Evolutionary conservation across 2,888 invertebrate genomes (phyloP), one percentile per base, ranked within the genome.

Genomic region (Eilema sororculum): DNA sequence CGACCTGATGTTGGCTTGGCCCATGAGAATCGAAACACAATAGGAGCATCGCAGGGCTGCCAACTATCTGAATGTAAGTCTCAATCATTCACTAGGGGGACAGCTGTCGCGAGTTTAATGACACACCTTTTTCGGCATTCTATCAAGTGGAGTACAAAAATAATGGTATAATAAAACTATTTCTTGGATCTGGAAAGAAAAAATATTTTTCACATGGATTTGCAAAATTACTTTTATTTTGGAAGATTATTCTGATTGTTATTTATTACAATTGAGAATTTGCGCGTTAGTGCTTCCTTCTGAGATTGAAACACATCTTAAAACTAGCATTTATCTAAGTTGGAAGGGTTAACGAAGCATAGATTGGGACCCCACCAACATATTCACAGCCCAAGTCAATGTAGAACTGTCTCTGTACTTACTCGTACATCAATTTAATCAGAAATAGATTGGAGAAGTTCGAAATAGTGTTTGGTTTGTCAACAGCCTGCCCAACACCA

Each of bases 11-110:
- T 87, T 88, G 80, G 89, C 89, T 87, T 87, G 80, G 89, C 89
- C 90, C 92, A 93, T 93, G 93, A 87, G 93, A 93, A 93, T 91
- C 81, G 82, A 79, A 84, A 86, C 84, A 94, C 93, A 94, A 94
- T 93, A 84, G 90, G 79, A 77, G 80, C 76, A 78, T 71, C 80
- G 82, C 80, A 87, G 85, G 82, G 82, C 83, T 86, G 87, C 84
- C 88, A 81, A 81, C 57, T 79, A 75, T 77, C 77, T 74, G 68
- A 72, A 68, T 75, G 68, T 73, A 82, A 79, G 72, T 71, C 65
- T 61, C 69, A 73, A 77, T 77, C 78, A 78, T 81, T 79, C 78
- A 78, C 74, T 76, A 72, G 71, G 63, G 63, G 75, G 66, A 67
- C 81, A 79, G 81, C 78, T 81, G 78, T 74, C 75, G 71, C 46